Evolutionary conservation across 2,113 vertebrate genomes (phyloP), one percentile per base, ranked within the genome.

Genomic region (Lasiurus borealis): DNA sequence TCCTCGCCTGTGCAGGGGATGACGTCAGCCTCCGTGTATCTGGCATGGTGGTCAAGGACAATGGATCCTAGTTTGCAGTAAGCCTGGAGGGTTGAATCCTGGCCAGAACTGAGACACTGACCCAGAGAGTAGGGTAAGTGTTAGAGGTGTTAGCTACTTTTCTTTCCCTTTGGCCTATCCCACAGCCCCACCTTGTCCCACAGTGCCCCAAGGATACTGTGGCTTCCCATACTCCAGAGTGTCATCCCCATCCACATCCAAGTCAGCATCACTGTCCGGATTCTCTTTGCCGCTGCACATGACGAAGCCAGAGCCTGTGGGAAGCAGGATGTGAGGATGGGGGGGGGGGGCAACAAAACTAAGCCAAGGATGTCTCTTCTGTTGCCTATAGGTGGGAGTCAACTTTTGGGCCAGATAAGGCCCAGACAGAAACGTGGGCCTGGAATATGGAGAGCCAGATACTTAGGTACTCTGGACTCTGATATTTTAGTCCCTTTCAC

Each of bases 1-100:
- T 99, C 99, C 98, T 99, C 99, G 73, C 99, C 99, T 46, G 99
- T 99, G 97, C 99, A 99, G 94, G 99, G 99, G 96, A 99, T 99
- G 97, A 99, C 98, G 29, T 99, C 99, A 44, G 99, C 99, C 96
- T 99, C 99, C 0, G 99, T 99, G 98, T 99, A 99, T 98, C 99
- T 99, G 98, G 94, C 94, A 96, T 96, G 89, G 62, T 83, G 97
- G 98, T 99, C 98, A 99, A 99, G 98, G 98, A 98, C 97, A 36
- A 0, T 8, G 52, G 82, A 93, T 94, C 68, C 50, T 52, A 85
- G 94, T 23, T 66, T 75, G 68, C 27, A 62, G 73, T 7, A 87
- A 66, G 59, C 69, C 36, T 31, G 9, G 59, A 89, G 6, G 77
- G 59, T 14, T 85, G 62, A 93, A 75, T 88, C 50, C 23, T 29